Percentiles rank a stretch among this genome's conserved stretches.
Conservation (phyloP, 64 coral and sea anemone species). For the Dendronephthya gigantea region DNA sequence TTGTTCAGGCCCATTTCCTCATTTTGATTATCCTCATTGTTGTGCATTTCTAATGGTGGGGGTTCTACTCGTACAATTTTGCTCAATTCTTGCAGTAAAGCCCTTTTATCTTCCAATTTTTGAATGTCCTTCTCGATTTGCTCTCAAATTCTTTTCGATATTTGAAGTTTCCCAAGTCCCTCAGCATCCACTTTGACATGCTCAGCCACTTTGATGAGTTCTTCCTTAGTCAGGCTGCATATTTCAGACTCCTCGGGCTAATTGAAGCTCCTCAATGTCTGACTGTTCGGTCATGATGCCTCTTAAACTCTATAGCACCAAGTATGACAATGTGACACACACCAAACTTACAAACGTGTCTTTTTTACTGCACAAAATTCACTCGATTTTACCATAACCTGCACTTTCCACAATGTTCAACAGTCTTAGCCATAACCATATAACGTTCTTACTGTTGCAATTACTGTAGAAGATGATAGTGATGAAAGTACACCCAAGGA, state of each 20-base stretch:
- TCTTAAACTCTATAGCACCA: background rate
- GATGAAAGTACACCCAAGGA: too few species aligned
- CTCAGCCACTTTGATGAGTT: background rate
- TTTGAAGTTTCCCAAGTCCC: conserved; percentile 2
- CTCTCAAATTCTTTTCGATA: conserved; percentile 18
- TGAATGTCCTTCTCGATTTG: conserved; percentile 1
- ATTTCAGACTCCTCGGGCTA: conserved; percentile 15
- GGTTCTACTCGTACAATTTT: conserved; percentile 10
- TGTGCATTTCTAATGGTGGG: background rate
- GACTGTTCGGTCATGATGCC: background rate
- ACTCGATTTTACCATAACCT: background rate
- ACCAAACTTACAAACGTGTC: background rate
- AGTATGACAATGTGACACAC: background rate
- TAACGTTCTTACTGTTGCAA: background rate
- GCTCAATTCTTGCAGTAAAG: background rate
- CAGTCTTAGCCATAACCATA: background rate
- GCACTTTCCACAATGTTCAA: background rate
- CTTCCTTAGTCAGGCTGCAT: background rate
- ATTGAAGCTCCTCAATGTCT: conserved; percentile 17
- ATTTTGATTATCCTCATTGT: background rate
- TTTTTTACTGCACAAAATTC: background rate
- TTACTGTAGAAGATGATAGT: too few species aligned
- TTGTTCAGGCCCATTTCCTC: background rate
- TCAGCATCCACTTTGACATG: conserved; percentile 5
- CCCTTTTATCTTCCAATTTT: background rate